A percentile compares a stretch with the other conserved stretches of the same genome.
Evolutionary conservation across 2,888 invertebrate species (phyloP).

Genomic region (Lithophane ornitopus): DNA sequence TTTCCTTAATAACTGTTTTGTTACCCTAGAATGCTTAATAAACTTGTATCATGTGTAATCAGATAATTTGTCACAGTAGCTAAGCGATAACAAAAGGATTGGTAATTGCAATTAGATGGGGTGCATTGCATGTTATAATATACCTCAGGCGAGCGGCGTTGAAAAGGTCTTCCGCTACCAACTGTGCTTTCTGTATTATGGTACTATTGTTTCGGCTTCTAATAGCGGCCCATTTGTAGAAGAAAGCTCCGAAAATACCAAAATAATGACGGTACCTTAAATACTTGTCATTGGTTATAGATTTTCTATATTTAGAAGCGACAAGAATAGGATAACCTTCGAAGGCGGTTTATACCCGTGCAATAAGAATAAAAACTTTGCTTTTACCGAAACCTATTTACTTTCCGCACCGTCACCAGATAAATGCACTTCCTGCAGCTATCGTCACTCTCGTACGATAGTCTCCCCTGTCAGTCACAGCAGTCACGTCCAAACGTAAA

Average conservation of each 20-base stretch:
- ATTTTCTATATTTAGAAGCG: background rate
- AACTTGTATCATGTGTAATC: background rate
- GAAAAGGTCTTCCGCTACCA: background rate
- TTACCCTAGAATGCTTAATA: background rate
- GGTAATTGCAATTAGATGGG: background rate
- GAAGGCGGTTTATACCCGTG: background rate
- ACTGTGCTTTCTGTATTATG: background rate
- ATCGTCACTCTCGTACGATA: background rate
- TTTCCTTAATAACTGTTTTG: background rate
- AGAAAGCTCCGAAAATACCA: background rate
- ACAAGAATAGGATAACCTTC: background rate
- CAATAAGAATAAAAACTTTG: background rate
- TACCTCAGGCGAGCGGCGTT: background rate
- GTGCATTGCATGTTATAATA: background rate
- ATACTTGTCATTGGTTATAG: background rate
- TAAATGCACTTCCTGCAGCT: conserved; percentile 25
- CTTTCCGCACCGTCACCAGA: background rate
- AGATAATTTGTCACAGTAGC: background rate
- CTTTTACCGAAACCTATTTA: background rate
- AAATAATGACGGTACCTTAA: too few relatives aligned
- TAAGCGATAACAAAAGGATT: background rate
- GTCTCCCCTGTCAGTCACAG: background rate
- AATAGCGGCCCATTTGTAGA: background rate
- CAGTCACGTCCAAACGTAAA: conserved; percentile 18
- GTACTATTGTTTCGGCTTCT: background rate